A percentile compares a stretch with the other conserved stretches of the same genome.
These are phyloP conservation scores for Prenolepis imparis DNA, from an alignment of 2,888 invertebrate species.

Conservation along the genomic window DNA sequence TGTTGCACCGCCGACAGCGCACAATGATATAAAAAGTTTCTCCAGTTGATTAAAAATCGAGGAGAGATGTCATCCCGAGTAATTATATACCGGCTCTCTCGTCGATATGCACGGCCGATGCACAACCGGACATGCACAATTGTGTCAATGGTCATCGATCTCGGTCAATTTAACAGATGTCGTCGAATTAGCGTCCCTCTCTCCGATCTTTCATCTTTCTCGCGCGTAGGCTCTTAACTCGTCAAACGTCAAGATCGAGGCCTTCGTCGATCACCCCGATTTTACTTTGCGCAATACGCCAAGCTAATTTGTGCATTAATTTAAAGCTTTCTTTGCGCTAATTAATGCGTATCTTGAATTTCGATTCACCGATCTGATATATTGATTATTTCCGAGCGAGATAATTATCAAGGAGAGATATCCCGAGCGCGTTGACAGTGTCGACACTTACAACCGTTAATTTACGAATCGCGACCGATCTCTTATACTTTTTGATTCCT, in stretches of 20 bases:
- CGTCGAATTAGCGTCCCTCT: conserved; percentile 31
- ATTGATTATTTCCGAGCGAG: background rate
- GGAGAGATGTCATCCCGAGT: conserved; percentile 46
- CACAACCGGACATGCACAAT: conserved; percentile 2
- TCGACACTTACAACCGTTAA: conserved; percentile 1
- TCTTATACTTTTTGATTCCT: background rate
- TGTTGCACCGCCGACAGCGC: conserved; percentile 47
- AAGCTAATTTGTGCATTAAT: background rate
- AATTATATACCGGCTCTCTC: conserved; percentile 22
- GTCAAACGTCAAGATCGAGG: background rate
- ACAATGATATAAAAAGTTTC: conserved; percentile 36
- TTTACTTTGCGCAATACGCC: conserved; percentile 2
- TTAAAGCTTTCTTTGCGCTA: background rate
- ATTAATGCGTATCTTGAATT: background rate
- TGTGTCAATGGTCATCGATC: conserved; percentile 44
- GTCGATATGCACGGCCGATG: conserved; percentile 3
- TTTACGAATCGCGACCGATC: conserved; percentile 13
- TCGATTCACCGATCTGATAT: background rate
- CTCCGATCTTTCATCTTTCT: conserved; percentile 4
- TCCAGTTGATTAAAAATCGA: conserved; percentile 44
- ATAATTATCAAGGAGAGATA: background rate
- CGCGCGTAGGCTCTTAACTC: background rate
- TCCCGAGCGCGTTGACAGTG: background rate
- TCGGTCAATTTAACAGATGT: conserved; percentile 41
- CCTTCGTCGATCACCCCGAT: background rate